A percentile compares a stretch with the other conserved stretches of the same genome.
phyloP scores from a whole-genome alignment of 2,888 invertebrate species.

The Heliconius cydno region DNA sequence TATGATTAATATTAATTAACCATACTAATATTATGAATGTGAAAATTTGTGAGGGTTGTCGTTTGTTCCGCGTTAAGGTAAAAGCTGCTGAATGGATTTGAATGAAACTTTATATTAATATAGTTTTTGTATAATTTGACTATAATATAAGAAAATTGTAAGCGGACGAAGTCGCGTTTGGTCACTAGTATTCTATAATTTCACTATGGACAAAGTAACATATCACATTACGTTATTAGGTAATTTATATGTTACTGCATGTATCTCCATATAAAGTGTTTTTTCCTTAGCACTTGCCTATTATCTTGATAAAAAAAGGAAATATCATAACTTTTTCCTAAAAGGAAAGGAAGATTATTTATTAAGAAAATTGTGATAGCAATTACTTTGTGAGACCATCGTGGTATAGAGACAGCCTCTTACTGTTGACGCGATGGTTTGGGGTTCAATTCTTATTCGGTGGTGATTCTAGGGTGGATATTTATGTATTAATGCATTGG shows the following conservation, averaged over 20 bases:
- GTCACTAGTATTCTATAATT: background rate
- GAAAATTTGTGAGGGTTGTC: too few relatives aligned
- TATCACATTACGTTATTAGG: constrained; percentile 6
- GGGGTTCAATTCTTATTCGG: background rate
- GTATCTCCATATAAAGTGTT: constrained; percentile 1
- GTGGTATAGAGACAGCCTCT: background rate
- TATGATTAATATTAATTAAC: too few relatives aligned
- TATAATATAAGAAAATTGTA: background rate
- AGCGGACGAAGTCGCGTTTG: background rate
- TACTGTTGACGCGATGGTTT: background rate
- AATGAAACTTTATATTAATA: too few relatives aligned
- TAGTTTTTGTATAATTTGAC: background rate
- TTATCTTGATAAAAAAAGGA: constrained; percentile 9
- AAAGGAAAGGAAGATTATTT: constrained; percentile 2
- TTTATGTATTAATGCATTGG: background rate
- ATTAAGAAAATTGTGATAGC: constrained; percentile 4
- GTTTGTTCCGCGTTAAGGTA: too few relatives aligned
- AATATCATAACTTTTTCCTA: background rate
- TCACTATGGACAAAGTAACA: background rate
- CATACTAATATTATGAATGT: too few relatives aligned
- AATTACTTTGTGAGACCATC: background rate
- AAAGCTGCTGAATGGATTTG: too few relatives aligned
- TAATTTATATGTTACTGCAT: constrained; percentile 17
- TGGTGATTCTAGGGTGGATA: background rate
- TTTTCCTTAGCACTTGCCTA: constrained; percentile 1